Conservation (phyloP, 1,140 invertebrate species). For the Maniola jurtina region DNA sequence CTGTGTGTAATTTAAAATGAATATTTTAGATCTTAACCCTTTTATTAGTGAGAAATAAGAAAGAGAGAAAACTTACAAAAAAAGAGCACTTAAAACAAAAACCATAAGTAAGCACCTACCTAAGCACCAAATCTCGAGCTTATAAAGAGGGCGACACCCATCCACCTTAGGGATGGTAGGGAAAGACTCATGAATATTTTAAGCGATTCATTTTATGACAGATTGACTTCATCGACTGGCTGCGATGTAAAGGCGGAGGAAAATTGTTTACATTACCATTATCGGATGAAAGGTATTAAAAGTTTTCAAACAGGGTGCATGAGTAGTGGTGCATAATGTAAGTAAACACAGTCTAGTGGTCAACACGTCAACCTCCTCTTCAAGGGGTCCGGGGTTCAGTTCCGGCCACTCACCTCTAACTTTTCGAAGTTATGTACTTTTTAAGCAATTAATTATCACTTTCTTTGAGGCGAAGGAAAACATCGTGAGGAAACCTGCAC, state of each 20-base stretch:
- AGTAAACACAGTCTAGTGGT: too few relatives aligned
- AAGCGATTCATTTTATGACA: conserved; percentile 43
- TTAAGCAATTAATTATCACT: too few relatives aligned
- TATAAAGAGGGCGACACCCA: not conserved
- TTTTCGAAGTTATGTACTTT: too few relatives aligned
- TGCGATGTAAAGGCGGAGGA: not conserved
- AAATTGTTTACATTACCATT: conserved; percentile 3
- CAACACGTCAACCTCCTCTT: too few relatives aligned
- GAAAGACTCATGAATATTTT: conserved; percentile 54
- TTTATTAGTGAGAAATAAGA: too few relatives aligned
- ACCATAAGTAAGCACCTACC: not conserved
- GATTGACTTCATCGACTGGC: conserved; percentile 31
- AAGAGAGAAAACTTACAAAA: too few relatives aligned
- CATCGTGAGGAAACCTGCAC: too few relatives aligned
- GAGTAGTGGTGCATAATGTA: not conserved
- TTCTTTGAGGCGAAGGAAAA: too few relatives aligned
- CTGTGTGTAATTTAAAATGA: too few relatives aligned
- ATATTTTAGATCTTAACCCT: too few relatives aligned
- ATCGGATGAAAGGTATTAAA: not conserved
- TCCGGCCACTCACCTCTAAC: too few relatives aligned
- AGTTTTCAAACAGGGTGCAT: not conserved
- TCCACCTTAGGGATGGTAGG: conserved; percentile 19
- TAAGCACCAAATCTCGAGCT: not conserved
- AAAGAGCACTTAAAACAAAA: not conserved
- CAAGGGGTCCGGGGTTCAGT: too few relatives aligned